phyloP scores from a whole-genome alignment of 1,140 invertebrate genomes.

The Bombus turneri region DNA sequence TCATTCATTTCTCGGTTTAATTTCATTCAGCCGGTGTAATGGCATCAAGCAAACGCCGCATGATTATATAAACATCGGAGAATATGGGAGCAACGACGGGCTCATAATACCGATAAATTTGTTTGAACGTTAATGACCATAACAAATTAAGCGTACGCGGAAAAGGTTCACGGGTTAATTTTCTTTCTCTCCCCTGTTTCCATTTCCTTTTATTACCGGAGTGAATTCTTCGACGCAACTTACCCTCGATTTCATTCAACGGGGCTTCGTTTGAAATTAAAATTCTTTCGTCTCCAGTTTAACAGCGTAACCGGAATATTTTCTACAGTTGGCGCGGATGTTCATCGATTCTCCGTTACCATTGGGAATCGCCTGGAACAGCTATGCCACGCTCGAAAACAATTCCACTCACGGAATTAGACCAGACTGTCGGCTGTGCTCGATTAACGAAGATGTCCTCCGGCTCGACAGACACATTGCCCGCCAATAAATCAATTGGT shows the following conservation, averaged over 20 bases:
- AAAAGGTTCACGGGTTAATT: background rate
- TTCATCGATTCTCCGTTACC: background rate
- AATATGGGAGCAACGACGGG: background rate
- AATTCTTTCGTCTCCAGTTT: background rate
- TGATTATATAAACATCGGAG: background rate
- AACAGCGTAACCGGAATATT: background rate
- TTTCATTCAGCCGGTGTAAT: too few species aligned
- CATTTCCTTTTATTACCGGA: background rate
- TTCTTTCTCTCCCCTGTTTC: background rate
- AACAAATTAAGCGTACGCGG: background rate
- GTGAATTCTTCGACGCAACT: background rate
- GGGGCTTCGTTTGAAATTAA: background rate
- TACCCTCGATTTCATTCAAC: background rate
- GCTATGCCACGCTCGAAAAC: background rate
- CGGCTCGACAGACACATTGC: background rate
- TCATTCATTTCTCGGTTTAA: background rate
- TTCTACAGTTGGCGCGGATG: background rate
- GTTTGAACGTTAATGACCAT: background rate
- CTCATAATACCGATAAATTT: background rate
- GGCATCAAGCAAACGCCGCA: background rate
- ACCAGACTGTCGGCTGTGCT: background rate
- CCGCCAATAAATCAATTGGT: conserved; percentile 29
- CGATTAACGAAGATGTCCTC: conserved; percentile 31
- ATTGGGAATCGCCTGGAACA: background rate
- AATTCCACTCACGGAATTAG: conserved; percentile 7